Percentiles rank a stretch among this genome's conserved stretches.
Evolutionary conservation across 2,888 invertebrate genomes (phyloP).

Genomic region (Ichneumoninae sp.): DNA sequence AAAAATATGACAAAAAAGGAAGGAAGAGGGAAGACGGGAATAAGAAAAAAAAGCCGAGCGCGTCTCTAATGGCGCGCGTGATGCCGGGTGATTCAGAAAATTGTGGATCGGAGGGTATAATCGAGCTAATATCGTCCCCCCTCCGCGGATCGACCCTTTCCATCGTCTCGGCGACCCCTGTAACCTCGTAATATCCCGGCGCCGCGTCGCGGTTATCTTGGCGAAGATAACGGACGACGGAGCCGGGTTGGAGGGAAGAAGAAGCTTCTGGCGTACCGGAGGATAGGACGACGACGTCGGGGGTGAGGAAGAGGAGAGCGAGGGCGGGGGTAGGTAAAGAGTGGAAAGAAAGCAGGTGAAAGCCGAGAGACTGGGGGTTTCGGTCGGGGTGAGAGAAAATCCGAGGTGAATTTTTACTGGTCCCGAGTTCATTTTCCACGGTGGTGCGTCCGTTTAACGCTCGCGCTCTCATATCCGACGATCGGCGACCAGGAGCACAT

Average conservation of each 20-base stretch:
- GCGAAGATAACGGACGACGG: slow-evolving; percentile 56
- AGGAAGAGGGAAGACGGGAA: slow-evolving; percentile 57
- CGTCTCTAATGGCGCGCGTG: slow-evolving; percentile 71
- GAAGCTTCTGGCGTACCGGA: background rate
- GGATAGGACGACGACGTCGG: slow-evolving; percentile 27
- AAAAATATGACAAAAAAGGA: background rate
- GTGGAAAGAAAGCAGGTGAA: slow-evolving; percentile 40
- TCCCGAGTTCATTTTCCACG: slow-evolving; percentile 79
- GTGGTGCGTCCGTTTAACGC: slow-evolving; percentile 77
- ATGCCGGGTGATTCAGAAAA: slow-evolving; percentile 78
- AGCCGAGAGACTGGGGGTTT: slow-evolving; percentile 10
- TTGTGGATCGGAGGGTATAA: slow-evolving; percentile 78
- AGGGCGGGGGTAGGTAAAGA: background rate
- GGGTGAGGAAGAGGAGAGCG: slow-evolving; percentile 36
- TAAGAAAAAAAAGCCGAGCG: slow-evolving; percentile 25
- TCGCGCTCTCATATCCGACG: slow-evolving; percentile 67
- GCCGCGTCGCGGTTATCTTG: slow-evolving; percentile 33
- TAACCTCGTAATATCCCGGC: slow-evolving; percentile 33
- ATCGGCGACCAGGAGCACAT: slow-evolving; percentile 39
- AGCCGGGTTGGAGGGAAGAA: slow-evolving; percentile 13
- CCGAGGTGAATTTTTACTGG: slow-evolving; percentile 77
- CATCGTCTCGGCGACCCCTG: slow-evolving; percentile 33
- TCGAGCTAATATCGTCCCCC: slow-evolving; percentile 77
- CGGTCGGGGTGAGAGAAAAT: slow-evolving; percentile 65
- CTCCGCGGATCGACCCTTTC: slow-evolving; percentile 53